Evolutionary conservation across 2,797 vertebrate genomes (phyloP), one percentile per base, ranked within the genome.

Genomic region (Tolypeutes matacus): DNA sequence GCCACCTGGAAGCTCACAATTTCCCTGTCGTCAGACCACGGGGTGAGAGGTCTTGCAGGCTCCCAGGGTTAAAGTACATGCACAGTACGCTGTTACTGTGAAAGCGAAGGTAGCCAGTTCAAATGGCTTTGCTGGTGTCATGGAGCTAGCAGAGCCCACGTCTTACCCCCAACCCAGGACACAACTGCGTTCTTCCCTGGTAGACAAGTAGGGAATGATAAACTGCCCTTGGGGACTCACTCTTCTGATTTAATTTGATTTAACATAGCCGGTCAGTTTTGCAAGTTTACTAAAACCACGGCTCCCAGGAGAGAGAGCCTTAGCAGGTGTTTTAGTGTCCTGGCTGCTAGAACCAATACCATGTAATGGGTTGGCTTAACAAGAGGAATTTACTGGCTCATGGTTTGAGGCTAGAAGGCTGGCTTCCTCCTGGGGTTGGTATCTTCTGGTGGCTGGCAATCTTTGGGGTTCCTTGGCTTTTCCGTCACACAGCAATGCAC

Each of bases 181-280:
- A 39, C 39, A 39, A 39, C 27, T 39, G 77, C 2, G n/a, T 21
- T 17, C 69, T 67, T 25, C 78, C 25, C 73, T 31, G 14, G 56
- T 25, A 58, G 88, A 83, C 27, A 23, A 20, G 18, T 11, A 7
- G 64, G 75, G 27, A 58, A 53, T 2, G 21, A 39, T n/a, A 60
- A 67, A 36, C 0, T 17, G 76, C 25, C 56, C 42, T 51, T 51
- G 3, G 21, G 34, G 12, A 53, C 1, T 12, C 23, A 12, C 12
- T 5, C 56, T 51, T 15, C 49, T 73, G 56, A n/a, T 81, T 93
- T 53, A 76, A n/a, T 23, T 39, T 73, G 56, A n/a, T 81, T 93
- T 53, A 76, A n/a, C 20, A 4, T 69, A 27, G 51, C 58, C 21
- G 23, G 51, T 67, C 49, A 36, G 4, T 23, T 82, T 58, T 60